Percentiles rank a stretch among this genome's conserved stretches.
Conservation (phyloP, 2,113 vertebrate species). For the Rutilus rutilus region DNA sequence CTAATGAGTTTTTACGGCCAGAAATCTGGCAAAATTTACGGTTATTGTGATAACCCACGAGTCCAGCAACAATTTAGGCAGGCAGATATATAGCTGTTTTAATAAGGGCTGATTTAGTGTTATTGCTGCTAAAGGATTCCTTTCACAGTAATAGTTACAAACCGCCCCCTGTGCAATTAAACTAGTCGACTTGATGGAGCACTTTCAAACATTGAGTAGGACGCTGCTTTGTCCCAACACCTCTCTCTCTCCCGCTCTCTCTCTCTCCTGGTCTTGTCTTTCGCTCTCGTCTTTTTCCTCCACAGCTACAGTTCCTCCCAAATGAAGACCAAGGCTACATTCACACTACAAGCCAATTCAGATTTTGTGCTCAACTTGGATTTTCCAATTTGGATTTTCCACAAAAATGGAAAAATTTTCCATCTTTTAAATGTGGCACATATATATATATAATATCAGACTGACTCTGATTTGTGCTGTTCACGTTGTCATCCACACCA, state of each 20-base stretch:
- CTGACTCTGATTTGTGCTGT: not conserved
- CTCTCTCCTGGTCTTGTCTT: not conserved
- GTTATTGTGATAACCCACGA: slow-evolving; percentile 77
- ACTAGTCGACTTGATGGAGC: slow-evolving; percentile 52
- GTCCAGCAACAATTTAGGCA: slow-evolving; percentile 68
- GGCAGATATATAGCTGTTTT: slow-evolving; percentile 75
- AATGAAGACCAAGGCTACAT: not conserved
- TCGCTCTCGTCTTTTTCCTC: not conserved
- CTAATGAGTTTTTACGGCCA: slow-evolving; percentile 71
- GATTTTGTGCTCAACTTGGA: not conserved
- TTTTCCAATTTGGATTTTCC: not conserved
- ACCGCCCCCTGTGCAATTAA: slow-evolving; percentile 59
- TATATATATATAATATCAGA: no score
- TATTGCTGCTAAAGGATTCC: slow-evolving; percentile 70
- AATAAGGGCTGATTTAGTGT: slow-evolving; percentile 76
- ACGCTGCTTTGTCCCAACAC: slow-evolving; percentile 43
- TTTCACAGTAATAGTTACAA: slow-evolving; percentile 63
- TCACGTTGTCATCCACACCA: not conserved
- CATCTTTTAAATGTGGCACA: not conserved
- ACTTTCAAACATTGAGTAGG: slow-evolving; percentile 36
- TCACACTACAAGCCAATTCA: not conserved
- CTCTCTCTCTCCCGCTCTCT: slow-evolving; percentile 21
- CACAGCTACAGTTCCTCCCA: not conserved
- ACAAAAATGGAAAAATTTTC: no score
- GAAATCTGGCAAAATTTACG: slow-evolving; percentile 71